These are phyloP conservation scores for Apotomis capreana DNA, from an alignment of 2,888 invertebrate genomes.

Conservation along the genomic window DNA sequence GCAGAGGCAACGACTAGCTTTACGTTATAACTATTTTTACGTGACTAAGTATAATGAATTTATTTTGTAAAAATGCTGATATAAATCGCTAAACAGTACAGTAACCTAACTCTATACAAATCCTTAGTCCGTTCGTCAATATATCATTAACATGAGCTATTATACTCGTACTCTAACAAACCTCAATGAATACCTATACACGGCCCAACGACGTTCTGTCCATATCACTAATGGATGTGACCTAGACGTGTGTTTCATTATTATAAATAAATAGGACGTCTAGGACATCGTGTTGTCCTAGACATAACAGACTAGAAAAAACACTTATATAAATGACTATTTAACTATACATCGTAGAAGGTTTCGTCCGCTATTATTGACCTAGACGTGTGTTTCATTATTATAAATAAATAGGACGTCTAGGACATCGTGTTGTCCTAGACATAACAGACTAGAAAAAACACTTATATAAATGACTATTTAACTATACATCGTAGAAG, in stretches of 20 bases:
- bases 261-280: background rate
- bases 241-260: slow-evolving; percentile 1
- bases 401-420: background rate
- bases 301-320: background rate
- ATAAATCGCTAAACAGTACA: too few species aligned
- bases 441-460: background rate
- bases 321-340: too few species aligned
- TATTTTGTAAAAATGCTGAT: too few species aligned
- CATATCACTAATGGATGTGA: slow-evolving; percentile 26
- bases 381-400: slow-evolving; percentile 1
- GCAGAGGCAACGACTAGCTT: too few species aligned
- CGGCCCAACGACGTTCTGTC: background rate
- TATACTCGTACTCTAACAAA: background rate
- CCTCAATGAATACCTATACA: background rate
- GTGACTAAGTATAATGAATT: too few species aligned
- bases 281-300: background rate
- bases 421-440: background rate
- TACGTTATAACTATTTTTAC: too few species aligned
- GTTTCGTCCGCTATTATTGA: too few species aligned
- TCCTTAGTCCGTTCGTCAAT: background rate
- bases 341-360: too few species aligned
- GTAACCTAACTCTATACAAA: background rate
- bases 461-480: too few species aligned
- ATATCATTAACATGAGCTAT: background rate
- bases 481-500: too few species aligned